A percentile compares a stretch with the other conserved stretches of the same genome.
phyloP scores from a whole-genome alignment of 2,113 vertebrate species.

The Guaruba guarouba region DNA sequence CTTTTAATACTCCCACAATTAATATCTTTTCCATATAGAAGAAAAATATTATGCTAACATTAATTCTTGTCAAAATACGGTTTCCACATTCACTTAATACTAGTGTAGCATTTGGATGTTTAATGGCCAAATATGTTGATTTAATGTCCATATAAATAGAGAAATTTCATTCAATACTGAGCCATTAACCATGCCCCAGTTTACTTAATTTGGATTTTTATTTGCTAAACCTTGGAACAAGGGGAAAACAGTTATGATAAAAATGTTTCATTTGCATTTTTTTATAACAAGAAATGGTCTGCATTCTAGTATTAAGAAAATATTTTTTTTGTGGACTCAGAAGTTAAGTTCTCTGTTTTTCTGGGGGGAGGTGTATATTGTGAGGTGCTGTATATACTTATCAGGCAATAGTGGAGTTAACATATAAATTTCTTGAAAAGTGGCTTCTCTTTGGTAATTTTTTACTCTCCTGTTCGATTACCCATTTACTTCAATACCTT shows the following conservation, averaged over 20 bases:
- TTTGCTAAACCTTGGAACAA: not conserved
- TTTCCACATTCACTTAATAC: not conserved
- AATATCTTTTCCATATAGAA: not conserved
- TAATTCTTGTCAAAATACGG: not conserved
- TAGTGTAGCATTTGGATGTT: not conserved
- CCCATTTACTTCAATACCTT: not conserved
- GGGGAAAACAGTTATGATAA: not conserved
- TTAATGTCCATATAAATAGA: not conserved
- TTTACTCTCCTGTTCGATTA: not conserved
- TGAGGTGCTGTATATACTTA: not conserved
- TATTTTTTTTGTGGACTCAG: not conserved
- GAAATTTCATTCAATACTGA: not conserved
- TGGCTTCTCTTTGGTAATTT: not conserved
- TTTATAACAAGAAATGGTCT: not conserved
- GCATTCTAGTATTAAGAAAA: not conserved
- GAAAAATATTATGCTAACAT: not conserved
- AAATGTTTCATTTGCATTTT: not conserved
- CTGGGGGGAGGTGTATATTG: not conserved
- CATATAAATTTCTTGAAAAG: not conserved
- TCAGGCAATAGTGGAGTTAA: not conserved
- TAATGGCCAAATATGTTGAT: not conserved
- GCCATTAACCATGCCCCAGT: accelerated
- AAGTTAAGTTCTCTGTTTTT: not conserved
- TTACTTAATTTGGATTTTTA: not conserved
- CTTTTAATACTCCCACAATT: not conserved